Conservation (phyloP, 1,140 invertebrate genomes). For the Diachasma alloeum region DNA sequence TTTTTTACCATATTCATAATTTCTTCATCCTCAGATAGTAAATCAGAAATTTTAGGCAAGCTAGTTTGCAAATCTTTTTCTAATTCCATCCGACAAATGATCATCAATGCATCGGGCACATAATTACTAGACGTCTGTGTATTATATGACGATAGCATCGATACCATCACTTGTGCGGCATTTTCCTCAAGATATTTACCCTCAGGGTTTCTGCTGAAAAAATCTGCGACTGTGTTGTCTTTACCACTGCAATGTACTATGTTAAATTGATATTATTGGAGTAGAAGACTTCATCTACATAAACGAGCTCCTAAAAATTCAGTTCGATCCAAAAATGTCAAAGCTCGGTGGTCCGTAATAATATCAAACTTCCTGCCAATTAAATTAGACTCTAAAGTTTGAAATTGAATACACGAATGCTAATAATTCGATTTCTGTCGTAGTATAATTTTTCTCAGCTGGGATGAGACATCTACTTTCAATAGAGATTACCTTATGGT, state of each 20-base stretch:
- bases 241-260: constrained; percentile 1
- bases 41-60: no score
- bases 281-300: neutral
- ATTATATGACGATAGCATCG: neutral
- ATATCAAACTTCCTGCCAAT: neutral
- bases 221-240: constrained; percentile 16
- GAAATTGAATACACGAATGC: constrained; percentile 1
- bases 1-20: no score
- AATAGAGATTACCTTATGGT: neutral
- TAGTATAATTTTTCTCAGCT: constrained; percentile 13
- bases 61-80: no score
- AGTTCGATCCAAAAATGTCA: neutral
- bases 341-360: constrained; percentile 10
- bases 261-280: constrained; percentile 16
- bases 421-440: constrained; percentile 20
- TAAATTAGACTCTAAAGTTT: neutral
- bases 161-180: neutral
- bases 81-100: no score
- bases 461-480: neutral
- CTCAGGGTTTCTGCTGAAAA: constrained; percentile 12
- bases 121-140: no score
- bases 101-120: no score
- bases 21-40: no score
- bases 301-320: neutral
- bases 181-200: neutral